These are phyloP conservation scores for Aradophagus sp. DNA, from an alignment of 1,140 invertebrate genomes.

Conservation along the genomic window DNA sequence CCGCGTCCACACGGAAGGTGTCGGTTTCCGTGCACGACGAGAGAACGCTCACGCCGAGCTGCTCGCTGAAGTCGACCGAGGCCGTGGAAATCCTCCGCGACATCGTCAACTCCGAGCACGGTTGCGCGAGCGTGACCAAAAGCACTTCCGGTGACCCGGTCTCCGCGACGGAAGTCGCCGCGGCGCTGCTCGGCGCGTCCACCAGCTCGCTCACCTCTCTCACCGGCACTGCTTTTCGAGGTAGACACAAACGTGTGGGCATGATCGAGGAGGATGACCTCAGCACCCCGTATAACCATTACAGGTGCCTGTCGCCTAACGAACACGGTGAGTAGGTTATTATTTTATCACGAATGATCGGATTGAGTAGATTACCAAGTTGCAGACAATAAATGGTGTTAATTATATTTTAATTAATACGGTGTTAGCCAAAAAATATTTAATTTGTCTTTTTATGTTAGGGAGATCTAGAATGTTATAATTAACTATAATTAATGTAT, in stretches of 20 bases:
- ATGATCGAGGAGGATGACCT: conserved; percentile 78
- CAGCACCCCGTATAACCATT: conserved; percentile 82
- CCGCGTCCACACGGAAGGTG: conserved; percentile 48
- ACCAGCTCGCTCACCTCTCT: conserved; percentile 72
- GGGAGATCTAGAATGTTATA: too few species aligned
- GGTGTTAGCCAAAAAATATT: too few species aligned
- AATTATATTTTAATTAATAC: too few species aligned
- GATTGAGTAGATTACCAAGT: too few species aligned
- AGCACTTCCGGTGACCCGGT: conserved; percentile 73
- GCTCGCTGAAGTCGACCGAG: conserved; percentile 56
- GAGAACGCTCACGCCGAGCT: conserved; percentile 47
- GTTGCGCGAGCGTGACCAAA: conserved; percentile 67
- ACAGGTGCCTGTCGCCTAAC: conserved; percentile 82
- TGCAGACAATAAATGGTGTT: too few species aligned
- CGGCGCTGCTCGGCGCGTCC: conserved; percentile 76
- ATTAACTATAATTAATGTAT: too few species aligned
- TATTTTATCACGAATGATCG: too few species aligned
- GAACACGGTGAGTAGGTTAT: conserved; percentile 66
- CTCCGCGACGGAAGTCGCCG: conserved; percentile 75
- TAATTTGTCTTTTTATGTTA: too few species aligned
- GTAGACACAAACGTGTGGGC: conserved; percentile 67
- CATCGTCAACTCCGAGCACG: conserved; percentile 46
- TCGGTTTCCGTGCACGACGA: conserved; percentile 69
- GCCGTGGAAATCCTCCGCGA: conserved; percentile 48
- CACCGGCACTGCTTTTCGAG: conserved; percentile 63